Evolutionary conservation across 2,888 invertebrate genomes (phyloP).

Genomic region (Fragum fragum): DNA sequence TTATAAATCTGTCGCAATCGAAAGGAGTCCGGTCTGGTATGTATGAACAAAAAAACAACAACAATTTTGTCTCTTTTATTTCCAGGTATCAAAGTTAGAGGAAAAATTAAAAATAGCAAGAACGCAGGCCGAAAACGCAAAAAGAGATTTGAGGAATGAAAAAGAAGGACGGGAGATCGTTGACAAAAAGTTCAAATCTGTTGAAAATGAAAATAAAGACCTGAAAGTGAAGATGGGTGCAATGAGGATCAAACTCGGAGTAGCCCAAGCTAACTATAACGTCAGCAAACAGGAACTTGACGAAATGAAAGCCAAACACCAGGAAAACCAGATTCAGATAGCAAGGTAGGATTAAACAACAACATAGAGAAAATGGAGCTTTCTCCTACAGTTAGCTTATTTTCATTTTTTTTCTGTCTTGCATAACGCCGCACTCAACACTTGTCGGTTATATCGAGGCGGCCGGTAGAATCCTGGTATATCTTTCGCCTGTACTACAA

Average conservation of each 20-base stretch:
- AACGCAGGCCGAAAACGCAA: constrained; percentile 50
- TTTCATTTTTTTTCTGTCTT: too few species aligned
- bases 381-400: too few species aligned
- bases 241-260: constrained; percentile 57
- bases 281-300: constrained; percentile 60
- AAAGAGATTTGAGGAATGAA: constrained; percentile 50
- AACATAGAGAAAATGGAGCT: too few species aligned
- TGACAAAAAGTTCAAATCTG: constrained; percentile 45
- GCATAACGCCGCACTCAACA: too few species aligned
- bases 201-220: constrained; percentile 53
- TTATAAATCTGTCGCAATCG: too few species aligned
- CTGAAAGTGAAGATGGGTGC: constrained; percentile 41
- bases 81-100: constrained; percentile 38
- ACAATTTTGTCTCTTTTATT: neutral
- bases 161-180: constrained; percentile 49
- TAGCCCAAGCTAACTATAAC: constrained; percentile 62
- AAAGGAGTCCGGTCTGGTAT: too few species aligned
- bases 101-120: constrained; percentile 43
- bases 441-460: too few species aligned
- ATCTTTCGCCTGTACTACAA: too few species aligned
- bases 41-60: too few species aligned
- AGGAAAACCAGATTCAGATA: constrained; percentile 58
- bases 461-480: too few species aligned
- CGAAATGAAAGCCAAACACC: constrained; percentile 43
- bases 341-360: too few species aligned